Evolutionary conservation across 2,113 vertebrate species (phyloP).

Genomic region (Anser brachyrhynchus): DNA sequence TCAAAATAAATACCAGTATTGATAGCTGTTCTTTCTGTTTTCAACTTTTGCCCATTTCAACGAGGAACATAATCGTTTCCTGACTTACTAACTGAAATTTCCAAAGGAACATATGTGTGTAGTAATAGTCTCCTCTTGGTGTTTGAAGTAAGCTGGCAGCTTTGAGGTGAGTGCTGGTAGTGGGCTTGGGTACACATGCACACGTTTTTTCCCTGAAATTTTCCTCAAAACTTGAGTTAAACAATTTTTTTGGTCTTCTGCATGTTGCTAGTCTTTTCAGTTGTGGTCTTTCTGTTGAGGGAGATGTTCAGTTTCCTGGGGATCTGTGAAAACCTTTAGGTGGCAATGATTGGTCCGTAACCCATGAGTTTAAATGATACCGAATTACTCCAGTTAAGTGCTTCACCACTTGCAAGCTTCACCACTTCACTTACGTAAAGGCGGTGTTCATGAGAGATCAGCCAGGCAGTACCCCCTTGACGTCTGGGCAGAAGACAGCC

Average conservation of each 20-base stretch:
- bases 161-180: not conserved
- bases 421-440: not conserved
- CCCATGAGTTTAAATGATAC: not conserved
- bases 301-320: not conserved
- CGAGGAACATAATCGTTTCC: fast-evolving
- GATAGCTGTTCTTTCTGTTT: not conserved
- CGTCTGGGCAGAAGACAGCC: not conserved
- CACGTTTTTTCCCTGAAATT: not conserved
- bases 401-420: not conserved
- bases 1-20: not conserved
- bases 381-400: not conserved
- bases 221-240: not conserved
- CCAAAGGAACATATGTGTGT: fast-evolving
- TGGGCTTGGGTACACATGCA: fast-evolving
- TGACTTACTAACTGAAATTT: not conserved
- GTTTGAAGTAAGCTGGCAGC: not conserved
- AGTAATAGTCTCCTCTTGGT: no score
- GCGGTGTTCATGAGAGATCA: not conserved
- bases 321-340: not conserved
- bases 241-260: not conserved
- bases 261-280: not conserved
- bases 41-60: not conserved
- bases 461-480: not conserved
- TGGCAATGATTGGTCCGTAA: not conserved
- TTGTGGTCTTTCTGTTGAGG: not conserved